A percentile compares a stretch with the other conserved stretches of the same genome.
Evolutionary conservation across 1,140 invertebrate species (phyloP).

Genomic region (Agrilus planipennis): DNA sequence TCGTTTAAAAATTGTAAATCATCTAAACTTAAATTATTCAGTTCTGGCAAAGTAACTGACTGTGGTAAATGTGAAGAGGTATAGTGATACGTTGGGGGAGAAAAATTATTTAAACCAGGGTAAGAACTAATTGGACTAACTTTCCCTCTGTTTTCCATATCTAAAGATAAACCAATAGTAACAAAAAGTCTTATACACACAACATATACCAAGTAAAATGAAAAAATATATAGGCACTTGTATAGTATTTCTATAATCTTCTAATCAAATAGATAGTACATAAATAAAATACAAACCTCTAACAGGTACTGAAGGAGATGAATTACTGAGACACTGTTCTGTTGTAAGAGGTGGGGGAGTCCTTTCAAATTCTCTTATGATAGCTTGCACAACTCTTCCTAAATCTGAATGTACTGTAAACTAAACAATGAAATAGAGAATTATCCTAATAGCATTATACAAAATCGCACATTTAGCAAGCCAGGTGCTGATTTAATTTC

Average conservation of each 20-base stretch:
- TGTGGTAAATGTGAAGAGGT: slow-evolving; percentile 8
- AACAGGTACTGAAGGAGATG: slow-evolving; percentile 30
- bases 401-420: slow-evolving; percentile 65
- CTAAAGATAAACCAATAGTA: neutral
- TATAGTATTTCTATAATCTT: no score
- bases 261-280: no score
- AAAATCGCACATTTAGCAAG: slow-evolving; percentile 51
- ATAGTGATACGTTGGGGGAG: slow-evolving; percentile 16
- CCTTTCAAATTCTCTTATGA: slow-evolving; percentile 62
- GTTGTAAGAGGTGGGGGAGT: slow-evolving; percentile 42
- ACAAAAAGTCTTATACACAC: neutral
- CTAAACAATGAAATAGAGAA: slow-evolving; percentile 28
- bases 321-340: slow-evolving; percentile 28
- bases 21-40: slow-evolving; percentile 50
- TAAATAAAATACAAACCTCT: slow-evolving; percentile 35
- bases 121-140: slow-evolving; percentile 23
- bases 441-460: slow-evolving; percentile 1
- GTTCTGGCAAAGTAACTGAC: slow-evolving; percentile 44
- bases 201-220: no score
- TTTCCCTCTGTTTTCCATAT: slow-evolving; percentile 17
- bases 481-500: slow-evolving; percentile 59
- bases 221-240: no score
- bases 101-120: slow-evolving; percentile 16
- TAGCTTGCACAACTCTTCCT: slow-evolving; percentile 63
- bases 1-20: slow-evolving; percentile 55